phyloP scores from a whole-genome alignment of 2,888 invertebrate genomes.

The Phrixothrix hirtus region DNA sequence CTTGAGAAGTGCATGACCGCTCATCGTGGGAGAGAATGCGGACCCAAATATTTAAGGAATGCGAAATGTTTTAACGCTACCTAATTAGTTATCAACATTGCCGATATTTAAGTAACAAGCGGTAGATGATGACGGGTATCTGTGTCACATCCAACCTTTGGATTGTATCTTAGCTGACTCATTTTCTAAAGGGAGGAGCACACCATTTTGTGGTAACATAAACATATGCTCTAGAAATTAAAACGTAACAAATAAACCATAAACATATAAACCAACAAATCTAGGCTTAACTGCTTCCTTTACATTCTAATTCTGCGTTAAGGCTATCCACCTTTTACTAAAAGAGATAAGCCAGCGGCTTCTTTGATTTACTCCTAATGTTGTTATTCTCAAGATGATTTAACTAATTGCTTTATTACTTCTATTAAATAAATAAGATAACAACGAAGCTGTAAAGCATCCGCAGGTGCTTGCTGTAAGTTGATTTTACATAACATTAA shows the following conservation, averaged over 20 bases:
- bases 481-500: background rate
- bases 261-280: constrained; percentile 13
- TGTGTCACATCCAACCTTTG: constrained; percentile 1
- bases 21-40: constrained; percentile 56
- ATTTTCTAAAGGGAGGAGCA: constrained; percentile 10
- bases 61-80: constrained; percentile 55
- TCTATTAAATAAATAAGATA: constrained; percentile 28
- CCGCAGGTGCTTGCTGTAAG: constrained; percentile 13
- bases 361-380: constrained; percentile 13
- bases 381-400: constrained; percentile 7
- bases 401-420: constrained; percentile 29
- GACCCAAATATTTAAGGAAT: constrained; percentile 52
- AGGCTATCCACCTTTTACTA: constrained; percentile 26
- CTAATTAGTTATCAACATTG: constrained; percentile 45
- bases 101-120: too few species aligned
- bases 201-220: constrained; percentile 16
- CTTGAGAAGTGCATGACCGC: constrained; percentile 47
- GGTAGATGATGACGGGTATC: background rate
- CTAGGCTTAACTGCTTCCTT: constrained; percentile 15
- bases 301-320: too few species aligned
- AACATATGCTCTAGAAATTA: constrained; percentile 21
- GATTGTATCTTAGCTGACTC: constrained; percentile 12
- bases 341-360: constrained; percentile 16
- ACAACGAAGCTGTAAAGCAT: constrained; percentile 12
- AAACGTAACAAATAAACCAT: constrained; percentile 15